These are phyloP conservation scores for Clamator glandarius DNA, from an alignment of 2,797 vertebrate species.

Conservation along the genomic window DNA sequence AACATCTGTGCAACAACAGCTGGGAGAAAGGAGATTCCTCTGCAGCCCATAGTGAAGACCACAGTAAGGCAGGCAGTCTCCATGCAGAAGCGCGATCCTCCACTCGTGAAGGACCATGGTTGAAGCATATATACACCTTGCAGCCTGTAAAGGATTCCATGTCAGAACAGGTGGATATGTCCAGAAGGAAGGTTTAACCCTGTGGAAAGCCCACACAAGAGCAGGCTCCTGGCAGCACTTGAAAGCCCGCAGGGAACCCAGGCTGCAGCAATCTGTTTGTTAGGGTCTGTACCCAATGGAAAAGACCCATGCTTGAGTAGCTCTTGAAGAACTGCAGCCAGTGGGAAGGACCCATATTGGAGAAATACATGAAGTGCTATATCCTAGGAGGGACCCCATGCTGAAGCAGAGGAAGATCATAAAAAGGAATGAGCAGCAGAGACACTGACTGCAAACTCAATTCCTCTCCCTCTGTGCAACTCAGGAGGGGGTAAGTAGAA, in stretches of 20 bases:
- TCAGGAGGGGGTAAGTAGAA: accelerated
- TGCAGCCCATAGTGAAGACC: neutral
- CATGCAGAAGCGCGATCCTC: neutral
- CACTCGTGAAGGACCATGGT: accelerated
- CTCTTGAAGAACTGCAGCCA: neutral
- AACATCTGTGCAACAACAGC: neutral
- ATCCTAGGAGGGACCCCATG: accelerated
- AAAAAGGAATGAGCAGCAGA: neutral
- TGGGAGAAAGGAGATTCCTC: neutral
- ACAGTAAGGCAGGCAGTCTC: neutral
- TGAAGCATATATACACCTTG: neutral
- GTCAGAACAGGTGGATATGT: neutral
- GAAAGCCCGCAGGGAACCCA: accelerated
- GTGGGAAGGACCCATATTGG: neutral
- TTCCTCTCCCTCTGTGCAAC: accelerated
- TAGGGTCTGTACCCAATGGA: neutral
- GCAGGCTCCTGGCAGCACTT: neutral
- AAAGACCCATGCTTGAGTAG: neutral
- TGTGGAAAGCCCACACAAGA: accelerated
- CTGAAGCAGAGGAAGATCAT: neutral
- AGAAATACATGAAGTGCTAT: neutral
- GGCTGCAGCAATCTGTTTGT: neutral
- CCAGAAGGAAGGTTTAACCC: neutral
- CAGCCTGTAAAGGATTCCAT: neutral
- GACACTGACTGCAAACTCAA: neutral